phyloP scores from a whole-genome alignment of 2,888 invertebrate species.

The Machimus atricapillus region DNA sequence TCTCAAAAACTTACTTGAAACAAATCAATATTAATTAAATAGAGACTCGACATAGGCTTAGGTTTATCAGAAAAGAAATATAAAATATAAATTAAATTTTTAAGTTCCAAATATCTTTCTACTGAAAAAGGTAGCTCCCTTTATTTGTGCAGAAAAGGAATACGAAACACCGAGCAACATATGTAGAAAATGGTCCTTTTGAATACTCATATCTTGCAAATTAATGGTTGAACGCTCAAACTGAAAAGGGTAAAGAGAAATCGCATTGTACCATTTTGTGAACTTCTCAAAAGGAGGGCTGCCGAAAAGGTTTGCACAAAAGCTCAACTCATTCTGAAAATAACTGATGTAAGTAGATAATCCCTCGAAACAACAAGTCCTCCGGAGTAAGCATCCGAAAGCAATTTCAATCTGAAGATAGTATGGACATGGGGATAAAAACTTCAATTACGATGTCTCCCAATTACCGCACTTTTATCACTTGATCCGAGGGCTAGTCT shows the following conservation, averaged over 20 bases:
- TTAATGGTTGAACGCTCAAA: background rate
- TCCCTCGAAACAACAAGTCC: background rate
- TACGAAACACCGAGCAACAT: background rate
- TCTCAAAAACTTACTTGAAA: too few relatives aligned
- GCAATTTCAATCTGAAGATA: background rate
- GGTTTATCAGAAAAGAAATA: too few relatives aligned
- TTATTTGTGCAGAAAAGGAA: background rate
- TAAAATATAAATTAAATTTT: too few relatives aligned
- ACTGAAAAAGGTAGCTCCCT: too few relatives aligned
- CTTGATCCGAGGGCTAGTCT: background rate
- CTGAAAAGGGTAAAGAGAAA: background rate
- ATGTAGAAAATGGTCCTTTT: background rate
- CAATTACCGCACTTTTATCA: background rate
- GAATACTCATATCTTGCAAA: background rate
- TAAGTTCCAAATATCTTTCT: too few relatives aligned
- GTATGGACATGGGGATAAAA: background rate
- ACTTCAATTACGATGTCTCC: background rate
- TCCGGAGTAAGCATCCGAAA: background rate
- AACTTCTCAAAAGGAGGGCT: background rate
- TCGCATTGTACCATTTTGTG: background rate
- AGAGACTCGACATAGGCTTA: too few relatives aligned
- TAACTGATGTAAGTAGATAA: background rate
- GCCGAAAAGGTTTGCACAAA: background rate
- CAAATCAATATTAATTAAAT: too few relatives aligned
- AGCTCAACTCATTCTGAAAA: background rate